Percentiles rank a stretch among this genome's conserved stretches.
phyloP scores from a whole-genome alignment of 2,797 vertebrate genomes.

The Pterois miles region DNA sequence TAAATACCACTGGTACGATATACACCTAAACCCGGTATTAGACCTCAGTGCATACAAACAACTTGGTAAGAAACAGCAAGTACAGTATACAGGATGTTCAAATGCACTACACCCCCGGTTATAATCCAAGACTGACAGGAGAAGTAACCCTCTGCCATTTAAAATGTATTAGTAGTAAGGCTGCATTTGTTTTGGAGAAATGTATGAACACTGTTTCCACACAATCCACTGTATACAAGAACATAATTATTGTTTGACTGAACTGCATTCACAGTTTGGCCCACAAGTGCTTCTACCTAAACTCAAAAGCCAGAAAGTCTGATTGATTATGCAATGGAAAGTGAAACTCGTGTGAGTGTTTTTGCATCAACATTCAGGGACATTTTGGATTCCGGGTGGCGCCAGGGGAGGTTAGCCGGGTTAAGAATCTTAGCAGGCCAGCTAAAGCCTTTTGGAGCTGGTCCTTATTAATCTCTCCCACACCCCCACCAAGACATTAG shows the following conservation, averaged over 20 bases:
- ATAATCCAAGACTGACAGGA: background rate
- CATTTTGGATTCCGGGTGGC: constrained; percentile 70
- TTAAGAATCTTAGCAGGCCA: constrained; percentile 92
- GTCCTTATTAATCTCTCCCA: constrained; percentile 96
- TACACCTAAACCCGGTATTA: background rate
- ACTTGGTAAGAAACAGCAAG: too few relatives aligned
- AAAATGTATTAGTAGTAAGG: background rate
- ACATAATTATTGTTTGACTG: background rate
- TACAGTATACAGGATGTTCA: background rate
- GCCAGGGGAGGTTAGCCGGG: constrained; percentile 90
- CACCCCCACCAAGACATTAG: constrained; percentile 89
- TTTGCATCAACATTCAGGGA: constrained; percentile 55
- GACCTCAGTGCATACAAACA: too few relatives aligned
- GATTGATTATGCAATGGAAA: constrained; percentile 54
- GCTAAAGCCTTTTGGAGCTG: constrained; percentile 90
- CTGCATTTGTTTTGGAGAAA: background rate
- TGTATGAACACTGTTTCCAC: background rate
- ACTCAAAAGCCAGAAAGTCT: constrained; percentile 6
- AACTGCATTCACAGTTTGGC: background rate
- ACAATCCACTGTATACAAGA: background rate
- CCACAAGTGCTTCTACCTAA: background rate
- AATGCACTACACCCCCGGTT: background rate
- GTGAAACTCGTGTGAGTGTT: constrained; percentile 53
- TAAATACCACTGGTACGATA: background rate
- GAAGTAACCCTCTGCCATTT: background rate